These are phyloP conservation scores for Alectura lathami DNA, from an alignment of 2,113 vertebrate species.

Conservation along the genomic window DNA sequence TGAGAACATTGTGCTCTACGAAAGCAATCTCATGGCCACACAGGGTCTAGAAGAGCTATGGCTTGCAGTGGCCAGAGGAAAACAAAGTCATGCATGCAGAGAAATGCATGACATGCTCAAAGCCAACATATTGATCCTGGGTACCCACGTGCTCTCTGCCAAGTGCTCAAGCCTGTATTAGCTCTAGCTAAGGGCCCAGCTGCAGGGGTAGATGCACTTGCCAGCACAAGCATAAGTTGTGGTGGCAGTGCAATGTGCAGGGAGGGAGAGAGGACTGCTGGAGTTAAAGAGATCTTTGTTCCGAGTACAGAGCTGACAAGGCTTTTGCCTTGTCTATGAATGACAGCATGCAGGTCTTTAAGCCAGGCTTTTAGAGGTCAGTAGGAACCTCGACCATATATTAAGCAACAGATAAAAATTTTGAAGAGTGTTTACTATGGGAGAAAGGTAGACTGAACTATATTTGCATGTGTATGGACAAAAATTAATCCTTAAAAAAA, in stretches of 20 bases:
- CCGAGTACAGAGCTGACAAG: neutral
- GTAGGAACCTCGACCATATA: neutral
- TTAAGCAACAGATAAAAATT: neutral
- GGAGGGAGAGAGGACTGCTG: neutral
- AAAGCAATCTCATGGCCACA: fast-evolving
- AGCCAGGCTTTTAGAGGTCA: neutral
- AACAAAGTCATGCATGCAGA: neutral
- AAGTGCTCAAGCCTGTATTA: neutral
- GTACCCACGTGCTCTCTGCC: neutral
- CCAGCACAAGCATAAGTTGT: neutral
- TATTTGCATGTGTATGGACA: neutral
- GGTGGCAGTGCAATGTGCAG: fast-evolving
- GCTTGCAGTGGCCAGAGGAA: neutral
- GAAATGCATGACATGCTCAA: neutral
- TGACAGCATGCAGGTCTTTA: neutral
- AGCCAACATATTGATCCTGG: neutral
- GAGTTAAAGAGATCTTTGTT: neutral
- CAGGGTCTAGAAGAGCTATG: fast-evolving
- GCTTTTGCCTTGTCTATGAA: neutral
- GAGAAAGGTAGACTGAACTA: neutral
- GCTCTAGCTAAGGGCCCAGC: neutral
- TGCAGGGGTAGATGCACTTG: neutral
- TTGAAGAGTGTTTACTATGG: neutral
- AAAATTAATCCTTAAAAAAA: neutral
- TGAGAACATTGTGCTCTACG: neutral